Evolutionary conservation across 2,113 vertebrate species (phyloP).

Genomic region (Chloropsis cyanopogon): DNA sequence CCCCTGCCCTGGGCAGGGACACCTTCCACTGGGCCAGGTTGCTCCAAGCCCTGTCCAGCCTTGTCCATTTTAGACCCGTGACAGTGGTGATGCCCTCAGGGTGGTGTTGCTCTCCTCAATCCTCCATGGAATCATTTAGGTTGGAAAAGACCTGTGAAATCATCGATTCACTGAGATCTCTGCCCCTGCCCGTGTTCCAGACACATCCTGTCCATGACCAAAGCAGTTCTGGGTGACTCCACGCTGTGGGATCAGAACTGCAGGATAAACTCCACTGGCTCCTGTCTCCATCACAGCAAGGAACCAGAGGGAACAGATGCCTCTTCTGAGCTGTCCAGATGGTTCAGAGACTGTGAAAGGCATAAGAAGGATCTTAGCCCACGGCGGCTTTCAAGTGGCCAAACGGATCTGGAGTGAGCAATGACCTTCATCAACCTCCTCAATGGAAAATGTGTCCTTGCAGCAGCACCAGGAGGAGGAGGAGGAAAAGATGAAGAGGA

Average conservation of each 20-base stretch:
- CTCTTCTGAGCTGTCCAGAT: conserved; percentile 9
- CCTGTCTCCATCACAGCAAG: not conserved
- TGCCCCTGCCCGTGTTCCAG: not conserved
- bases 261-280: not conserved
- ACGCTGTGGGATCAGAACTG: not conserved
- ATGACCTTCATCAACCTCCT: not conserved
- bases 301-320: conserved; percentile 8
- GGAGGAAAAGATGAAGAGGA: not conserved
- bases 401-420: not conserved
- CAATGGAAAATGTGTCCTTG: not conserved
- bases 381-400: not conserved
- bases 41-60: not conserved
- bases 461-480: not conserved
- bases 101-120: not conserved
- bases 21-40: not conserved
- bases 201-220: not conserved
- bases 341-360: conserved; percentile 7
- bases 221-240: no score
- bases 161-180: not conserved
- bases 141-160: not conserved
- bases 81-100: not conserved
- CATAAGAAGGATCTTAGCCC: not conserved
- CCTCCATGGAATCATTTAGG: not conserved
- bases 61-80: accelerated
- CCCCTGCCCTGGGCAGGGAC: not conserved